Evolutionary conservation across 2,797 vertebrate genomes (phyloP).

Genomic region (Chelon labrosus): DNA sequence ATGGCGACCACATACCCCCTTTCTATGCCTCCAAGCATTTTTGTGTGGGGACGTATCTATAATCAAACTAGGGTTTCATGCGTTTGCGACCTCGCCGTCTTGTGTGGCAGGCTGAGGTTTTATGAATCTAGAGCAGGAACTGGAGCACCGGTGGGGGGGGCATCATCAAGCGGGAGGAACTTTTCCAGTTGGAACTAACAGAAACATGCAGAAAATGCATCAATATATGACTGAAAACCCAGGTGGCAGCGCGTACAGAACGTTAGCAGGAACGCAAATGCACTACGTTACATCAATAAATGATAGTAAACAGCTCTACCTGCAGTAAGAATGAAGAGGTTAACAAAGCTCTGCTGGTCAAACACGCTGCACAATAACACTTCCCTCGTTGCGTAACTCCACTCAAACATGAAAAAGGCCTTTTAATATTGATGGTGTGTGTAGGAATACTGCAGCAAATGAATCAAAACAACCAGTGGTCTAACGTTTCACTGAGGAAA

Average conservation of each 20-base stretch:
- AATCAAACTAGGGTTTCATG: slow-evolving; percentile 37
- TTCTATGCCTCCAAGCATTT: neutral
- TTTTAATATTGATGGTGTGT: slow-evolving; percentile 25
- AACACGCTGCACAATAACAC: neutral
- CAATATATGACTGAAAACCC: neutral
- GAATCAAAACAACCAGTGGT: too few relatives aligned
- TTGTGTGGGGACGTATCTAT: slow-evolving; percentile 18
- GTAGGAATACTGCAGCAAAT: neutral
- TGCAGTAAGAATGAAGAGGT: slow-evolving; percentile 4
- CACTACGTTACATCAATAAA: slow-evolving; percentile 27
- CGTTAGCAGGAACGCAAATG: neutral
- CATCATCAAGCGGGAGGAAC: neutral
- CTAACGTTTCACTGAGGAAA: neutral
- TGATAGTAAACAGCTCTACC: slow-evolving; percentile 2
- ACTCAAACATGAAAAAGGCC: neutral
- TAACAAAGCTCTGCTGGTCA: slow-evolving; percentile 7
- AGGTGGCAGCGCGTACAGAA: neutral
- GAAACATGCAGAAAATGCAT: neutral
- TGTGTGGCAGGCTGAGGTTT: neutral
- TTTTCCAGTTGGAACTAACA: neutral
- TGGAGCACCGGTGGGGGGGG: neutral
- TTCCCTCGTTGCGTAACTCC: slow-evolving; percentile 8
- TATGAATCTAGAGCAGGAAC: slow-evolving; percentile 14
- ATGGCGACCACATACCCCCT: slow-evolving; percentile 38
- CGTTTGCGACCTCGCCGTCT: slow-evolving; percentile 26